Percentiles rank a stretch among this genome's conserved stretches.
Conservation (phyloP, 2,888 invertebrate species). For the Drosophila greeni region DNA sequence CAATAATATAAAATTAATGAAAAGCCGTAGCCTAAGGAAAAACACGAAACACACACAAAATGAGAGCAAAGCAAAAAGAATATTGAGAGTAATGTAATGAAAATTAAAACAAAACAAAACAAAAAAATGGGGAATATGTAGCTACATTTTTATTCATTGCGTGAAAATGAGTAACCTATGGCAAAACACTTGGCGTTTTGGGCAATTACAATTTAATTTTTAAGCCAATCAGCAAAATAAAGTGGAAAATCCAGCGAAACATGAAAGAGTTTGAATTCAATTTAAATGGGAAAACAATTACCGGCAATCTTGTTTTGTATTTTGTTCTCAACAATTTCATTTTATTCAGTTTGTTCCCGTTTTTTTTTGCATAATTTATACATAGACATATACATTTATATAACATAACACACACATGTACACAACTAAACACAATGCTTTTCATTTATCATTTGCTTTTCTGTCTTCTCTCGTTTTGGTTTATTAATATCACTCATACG, state of each 20-base stretch:
- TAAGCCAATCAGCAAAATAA: slow-evolving; percentile 55
- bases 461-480: slow-evolving; percentile 31
- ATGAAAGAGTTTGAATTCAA: slow-evolving; percentile 18
- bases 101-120: slow-evolving; percentile 27
- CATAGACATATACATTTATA: slow-evolving; percentile 42
- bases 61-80: slow-evolving; percentile 18
- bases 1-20: slow-evolving; percentile 23
- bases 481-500: slow-evolving; percentile 71
- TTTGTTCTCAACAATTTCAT: slow-evolving; percentile 34
- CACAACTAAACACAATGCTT: slow-evolving; percentile 44
- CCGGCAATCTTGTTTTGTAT: neutral
- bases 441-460: slow-evolving; percentile 20
- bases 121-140: slow-evolving; percentile 16
- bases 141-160: slow-evolving; percentile 22
- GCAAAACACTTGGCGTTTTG: slow-evolving; percentile 48
- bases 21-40: slow-evolving; percentile 52
- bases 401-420: slow-evolving; percentile 47
- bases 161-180: slow-evolving; percentile 35
- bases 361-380: slow-evolving; percentile 45
- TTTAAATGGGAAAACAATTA: slow-evolving; percentile 31
- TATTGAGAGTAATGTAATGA: slow-evolving; percentile 19
- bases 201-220: slow-evolving; percentile 52
- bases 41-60: slow-evolving; percentile 9
- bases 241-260: slow-evolving; percentile 27
- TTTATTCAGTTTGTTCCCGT: slow-evolving; percentile 34